Percentiles rank a stretch among this genome's conserved stretches.
phyloP scores from a whole-genome alignment of 2,888 invertebrate genomes.

The Drosophila differens region DNA sequence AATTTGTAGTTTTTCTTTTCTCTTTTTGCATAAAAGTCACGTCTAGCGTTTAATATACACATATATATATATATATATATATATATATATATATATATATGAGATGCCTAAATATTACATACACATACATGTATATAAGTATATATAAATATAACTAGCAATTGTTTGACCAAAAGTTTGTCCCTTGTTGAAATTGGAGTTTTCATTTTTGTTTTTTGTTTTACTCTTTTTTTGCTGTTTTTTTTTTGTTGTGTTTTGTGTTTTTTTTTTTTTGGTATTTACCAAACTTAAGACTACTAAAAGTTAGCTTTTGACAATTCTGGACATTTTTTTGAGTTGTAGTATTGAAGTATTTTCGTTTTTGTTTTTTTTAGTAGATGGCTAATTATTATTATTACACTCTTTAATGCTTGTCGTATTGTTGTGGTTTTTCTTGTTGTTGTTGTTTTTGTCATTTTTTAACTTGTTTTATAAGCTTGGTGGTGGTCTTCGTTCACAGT shows the following conservation, averaged over 20 bases:
- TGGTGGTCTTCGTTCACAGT: slow-evolving; percentile 78
- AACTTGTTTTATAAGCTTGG: slow-evolving; percentile 44
- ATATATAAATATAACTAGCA: slow-evolving; percentile 54
- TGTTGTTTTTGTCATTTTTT: slow-evolving; percentile 34
- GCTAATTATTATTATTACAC: slow-evolving; percentile 48
- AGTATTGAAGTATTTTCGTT: slow-evolving; percentile 59
- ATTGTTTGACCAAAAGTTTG: slow-evolving; percentile 65
- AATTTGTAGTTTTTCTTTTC: slow-evolving; percentile 12
- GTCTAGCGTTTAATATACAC: slow-evolving; percentile 10
- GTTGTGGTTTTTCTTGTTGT: slow-evolving; percentile 38
- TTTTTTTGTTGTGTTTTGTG: slow-evolving; percentile 8
- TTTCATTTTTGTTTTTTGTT: slow-evolving; percentile 38
- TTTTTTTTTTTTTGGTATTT: slow-evolving; percentile 49
- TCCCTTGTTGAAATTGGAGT: slow-evolving; percentile 78
- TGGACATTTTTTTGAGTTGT: slow-evolving; percentile 59
- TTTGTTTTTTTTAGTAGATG: slow-evolving; percentile 37
- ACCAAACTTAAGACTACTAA: slow-evolving; percentile 55
- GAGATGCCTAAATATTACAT: slow-evolving; percentile 34
- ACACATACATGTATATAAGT: slow-evolving; percentile 46
- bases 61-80: slow-evolving; percentile 33
- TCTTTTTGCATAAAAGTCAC: slow-evolving; percentile 22
- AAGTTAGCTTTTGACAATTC: slow-evolving; percentile 50
- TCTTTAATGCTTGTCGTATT: slow-evolving; percentile 63
- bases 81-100: slow-evolving; percentile 37
- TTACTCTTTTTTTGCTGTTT: slow-evolving; percentile 17